Conservation (phyloP, 2,797 vertebrate genomes). For the Heteromormyrus szaboi region DNA sequence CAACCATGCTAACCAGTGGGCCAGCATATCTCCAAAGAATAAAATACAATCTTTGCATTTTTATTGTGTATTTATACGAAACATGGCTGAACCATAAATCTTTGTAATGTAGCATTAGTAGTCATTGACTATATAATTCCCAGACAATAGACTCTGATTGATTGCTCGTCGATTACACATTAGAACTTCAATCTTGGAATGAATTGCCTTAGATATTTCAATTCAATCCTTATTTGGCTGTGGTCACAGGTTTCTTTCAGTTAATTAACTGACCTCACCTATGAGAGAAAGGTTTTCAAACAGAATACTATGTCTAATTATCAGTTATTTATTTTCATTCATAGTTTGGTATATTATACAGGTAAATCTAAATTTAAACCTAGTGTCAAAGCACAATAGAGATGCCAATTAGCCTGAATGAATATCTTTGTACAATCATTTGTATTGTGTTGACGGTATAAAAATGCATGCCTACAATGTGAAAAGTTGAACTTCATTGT, state of each 20-base stretch:
- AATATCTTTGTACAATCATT: neutral
- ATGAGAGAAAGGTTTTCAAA: neutral
- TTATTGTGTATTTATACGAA: neutral
- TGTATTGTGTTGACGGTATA: neutral
- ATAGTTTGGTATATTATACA: neutral
- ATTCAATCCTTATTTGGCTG: conserved; percentile 51
- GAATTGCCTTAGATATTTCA: conserved; percentile 56
- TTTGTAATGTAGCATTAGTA: conserved; percentile 43
- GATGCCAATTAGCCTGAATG: neutral
- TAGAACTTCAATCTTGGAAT: conserved; percentile 52
- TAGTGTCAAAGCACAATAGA: neutral
- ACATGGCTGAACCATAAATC: neutral
- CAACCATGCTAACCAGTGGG: neutral
- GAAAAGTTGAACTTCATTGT: neutral
- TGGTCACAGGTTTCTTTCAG: conserved; percentile 41
- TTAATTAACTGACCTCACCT: conserved; percentile 60
- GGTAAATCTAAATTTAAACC: neutral
- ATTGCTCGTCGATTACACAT: conserved; percentile 59
- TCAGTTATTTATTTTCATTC: neutral
- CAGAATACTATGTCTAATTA: neutral
- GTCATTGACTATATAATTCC: conserved; percentile 48
- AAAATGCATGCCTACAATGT: neutral
- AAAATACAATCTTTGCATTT: conserved; percentile 11
- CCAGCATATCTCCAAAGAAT: neutral
- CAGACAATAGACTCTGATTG: conserved; percentile 57